Evolutionary conservation across 2,797 vertebrate genomes (phyloP).

Genomic region (Intellagama lesueurii): DNA sequence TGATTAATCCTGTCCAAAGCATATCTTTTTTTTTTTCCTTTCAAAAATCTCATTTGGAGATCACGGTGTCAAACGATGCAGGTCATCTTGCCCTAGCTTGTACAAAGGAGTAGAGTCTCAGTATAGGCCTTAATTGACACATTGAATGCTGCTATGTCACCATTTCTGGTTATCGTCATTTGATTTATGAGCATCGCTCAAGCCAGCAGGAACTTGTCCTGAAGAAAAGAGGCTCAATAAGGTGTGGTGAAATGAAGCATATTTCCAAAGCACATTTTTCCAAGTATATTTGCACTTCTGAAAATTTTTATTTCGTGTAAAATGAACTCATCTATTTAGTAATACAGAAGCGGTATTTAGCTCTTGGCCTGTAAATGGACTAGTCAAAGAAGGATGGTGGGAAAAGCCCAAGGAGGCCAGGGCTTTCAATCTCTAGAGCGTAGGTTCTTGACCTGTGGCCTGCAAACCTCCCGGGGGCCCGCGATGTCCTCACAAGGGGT

Average conservation of each 20-base stretch:
- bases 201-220: conserved; percentile 14
- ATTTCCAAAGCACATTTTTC: neutral
- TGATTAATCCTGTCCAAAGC: neutral
- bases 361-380: conserved; percentile 5
- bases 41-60: too few species aligned
- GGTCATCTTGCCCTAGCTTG: conserved; percentile 13
- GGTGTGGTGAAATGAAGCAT: neutral
- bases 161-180: conserved; percentile 28
- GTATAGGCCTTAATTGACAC: conserved; percentile 21
- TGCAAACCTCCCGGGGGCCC: too few species aligned
- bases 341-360: conserved; percentile 11
- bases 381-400: conserved; percentile 1
- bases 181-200: conserved; percentile 24
- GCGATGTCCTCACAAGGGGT: too few species aligned
- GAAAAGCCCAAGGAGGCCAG: conserved; percentile 5
- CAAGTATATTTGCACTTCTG: neutral
- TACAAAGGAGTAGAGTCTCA: conserved; percentile 16
- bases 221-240: conserved; percentile 29
- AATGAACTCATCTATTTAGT: conserved; percentile 16
- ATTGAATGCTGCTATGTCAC: conserved; percentile 10
- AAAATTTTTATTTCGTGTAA: conserved; percentile 39
- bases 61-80: neutral
- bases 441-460: too few species aligned
- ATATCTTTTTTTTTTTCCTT: too few species aligned
- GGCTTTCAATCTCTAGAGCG: conserved; percentile 5